Evolutionary conservation across 2,888 invertebrate genomes (phyloP), one percentile per base, ranked within the genome.

Genomic region (Epinotia brunnichana): DNA sequence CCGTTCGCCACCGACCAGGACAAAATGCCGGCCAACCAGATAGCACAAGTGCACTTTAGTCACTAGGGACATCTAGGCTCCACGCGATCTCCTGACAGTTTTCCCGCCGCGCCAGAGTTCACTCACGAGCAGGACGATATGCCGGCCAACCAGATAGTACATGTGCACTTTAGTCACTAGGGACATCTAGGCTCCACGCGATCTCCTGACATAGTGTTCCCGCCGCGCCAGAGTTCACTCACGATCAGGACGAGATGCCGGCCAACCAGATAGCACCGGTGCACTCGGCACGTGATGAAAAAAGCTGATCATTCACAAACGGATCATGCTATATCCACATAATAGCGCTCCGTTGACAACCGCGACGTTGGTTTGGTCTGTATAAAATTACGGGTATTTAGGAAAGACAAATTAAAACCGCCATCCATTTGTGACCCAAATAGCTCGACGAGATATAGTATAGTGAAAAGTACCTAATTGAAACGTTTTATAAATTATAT

Each of bases 181-280:
- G 3, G 4, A 44, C 15, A 44, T 29, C 29, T 7, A 5, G 5
- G 29, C 29, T 5, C 29, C 29, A 5, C 92, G 92, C 90, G 91
- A 91, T 90, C 91, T 89, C 81, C 87, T 83, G 80, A 90, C 91
- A 91, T 91, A 71, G 91, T 91, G 75, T 82, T 91, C 82, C 91
- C 91, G 77, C 92, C 92, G 79, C 92, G 91, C 76, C 91, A 91
- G 91, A 91, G 87, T 91, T 91, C 80, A 90, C 92, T 76, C 85
- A 89, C 19, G 90, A 91, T 29, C 87, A 88, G 76, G 90, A 90
- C 87, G 93, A 92, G 79, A 93, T 93, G 93, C 91, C 92, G 70
- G 86, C 90, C 82, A 93, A 91, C 81, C 92, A 93, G 83, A 93
- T 93, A 76, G 93, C 93, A 76, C 93, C 92, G 93, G 93, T 93